Evolutionary conservation across 2,113 vertebrate species (phyloP), one percentile per base, ranked within the genome.

Genomic region (Trogon surrucura): DNA sequence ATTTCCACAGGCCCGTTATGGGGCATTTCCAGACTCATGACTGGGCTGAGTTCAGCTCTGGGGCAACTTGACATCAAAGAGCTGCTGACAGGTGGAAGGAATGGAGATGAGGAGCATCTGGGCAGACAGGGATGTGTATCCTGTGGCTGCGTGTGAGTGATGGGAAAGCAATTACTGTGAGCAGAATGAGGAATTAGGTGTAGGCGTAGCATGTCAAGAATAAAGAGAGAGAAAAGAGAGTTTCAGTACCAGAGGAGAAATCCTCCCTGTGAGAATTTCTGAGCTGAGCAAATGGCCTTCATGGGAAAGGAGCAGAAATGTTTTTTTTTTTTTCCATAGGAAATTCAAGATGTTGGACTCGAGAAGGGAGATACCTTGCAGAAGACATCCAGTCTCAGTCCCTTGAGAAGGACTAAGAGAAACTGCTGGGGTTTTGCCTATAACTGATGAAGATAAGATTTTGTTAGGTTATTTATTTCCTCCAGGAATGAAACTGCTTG

Each of bases 391-490:
- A 53, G 13, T 51, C 36, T 72, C 54, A 36, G 51, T 71, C 77
- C 51, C 56, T 38, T 50, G 77, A 80, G 80, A 72, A 80, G 71
- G 22, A 22, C 45, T 23, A 29, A 29, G 74, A 67, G 80, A 47
- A 11, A 2, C 16, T 60, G 1, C 18, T 4, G 9, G 0, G 0
- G 2, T 2, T 88, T 44, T 56, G 36, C 48, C 54, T 89, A 65
- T n/a, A 56, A 13, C 16, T 48, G 75, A 11, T 50, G 19, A 2
- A 47, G 27, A 4, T 47, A 27, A 20, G 15, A 14, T 32, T 80
- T 57, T 2, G 0, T 48, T 41, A n/a, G 9, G 41, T 88, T 75
- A 26, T 75, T 80, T 60, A 58, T 20, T 41, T 4, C 17, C 13
- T 11, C 4, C 6, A 3, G 1, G 4, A 48, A 45, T 1, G 4